phyloP scores from a whole-genome alignment of 30 jellyfish, hydroid and myxozoan genomes.

The Aurelia sp. region DNA sequence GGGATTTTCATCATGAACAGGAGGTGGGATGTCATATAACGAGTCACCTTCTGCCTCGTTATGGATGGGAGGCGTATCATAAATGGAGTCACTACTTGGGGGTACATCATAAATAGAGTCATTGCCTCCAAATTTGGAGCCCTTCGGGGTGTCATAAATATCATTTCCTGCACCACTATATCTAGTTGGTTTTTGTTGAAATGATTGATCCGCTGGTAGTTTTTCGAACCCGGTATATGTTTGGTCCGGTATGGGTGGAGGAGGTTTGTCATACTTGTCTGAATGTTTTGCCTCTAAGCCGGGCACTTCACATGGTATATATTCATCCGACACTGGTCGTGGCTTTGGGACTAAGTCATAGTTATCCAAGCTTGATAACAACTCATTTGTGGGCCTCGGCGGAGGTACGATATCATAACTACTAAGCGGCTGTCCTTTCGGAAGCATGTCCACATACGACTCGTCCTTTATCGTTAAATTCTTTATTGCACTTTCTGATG shows the following conservation, averaged over 20 bases:
- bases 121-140: neutral
- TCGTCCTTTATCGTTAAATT: conserved; percentile 49
- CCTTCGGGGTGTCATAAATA: neutral
- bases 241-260: conserved; percentile 67
- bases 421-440: neutral
- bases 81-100: conserved; percentile 7
- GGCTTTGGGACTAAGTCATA: conserved; percentile 69
- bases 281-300: too few relatives aligned
- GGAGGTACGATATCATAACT: conserved; percentile 71
- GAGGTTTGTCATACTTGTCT: conserved; percentile 17
- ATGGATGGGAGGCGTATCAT: conserved; percentile 26
- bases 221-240: conserved; percentile 64
- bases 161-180: conserved; percentile 4
- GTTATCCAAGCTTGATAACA: neutral
- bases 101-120: conserved; percentile 34
- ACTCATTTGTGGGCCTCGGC: conserved; percentile 9
- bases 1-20: neutral
- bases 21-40: conserved; percentile 67
- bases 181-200: conserved; percentile 12
- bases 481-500: conserved; percentile 43
- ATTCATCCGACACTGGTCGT: conserved; percentile 1
- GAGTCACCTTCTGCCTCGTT: conserved; percentile 15
- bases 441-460: conserved; percentile 62
- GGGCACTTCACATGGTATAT: neutral
- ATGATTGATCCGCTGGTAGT: conserved; percentile 20